Conservation (phyloP, 53 echinoderm and acorn worm species). For the Henricia sp. region DNA sequence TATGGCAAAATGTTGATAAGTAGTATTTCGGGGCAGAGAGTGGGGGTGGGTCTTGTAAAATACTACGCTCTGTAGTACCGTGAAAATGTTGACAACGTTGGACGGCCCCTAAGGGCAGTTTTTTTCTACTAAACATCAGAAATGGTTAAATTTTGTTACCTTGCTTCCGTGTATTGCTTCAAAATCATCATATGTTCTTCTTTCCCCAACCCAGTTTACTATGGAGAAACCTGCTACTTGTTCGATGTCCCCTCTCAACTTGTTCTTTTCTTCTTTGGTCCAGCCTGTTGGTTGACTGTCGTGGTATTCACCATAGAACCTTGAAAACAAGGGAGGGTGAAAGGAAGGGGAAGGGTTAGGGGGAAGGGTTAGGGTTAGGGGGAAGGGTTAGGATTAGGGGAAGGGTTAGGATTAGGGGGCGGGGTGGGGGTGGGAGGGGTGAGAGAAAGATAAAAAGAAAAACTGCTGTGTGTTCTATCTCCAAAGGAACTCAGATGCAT, state of each 20-base stretch:
- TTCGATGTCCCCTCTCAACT: constrained; percentile 38
- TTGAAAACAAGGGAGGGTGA: constrained; percentile 12
- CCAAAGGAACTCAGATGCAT: no score
- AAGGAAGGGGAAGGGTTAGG: no score
- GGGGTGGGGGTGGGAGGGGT: no score
- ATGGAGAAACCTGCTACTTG: constrained; percentile 37
- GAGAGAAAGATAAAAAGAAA: no score
- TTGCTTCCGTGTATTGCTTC: constrained; percentile 30
- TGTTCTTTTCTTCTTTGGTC: constrained; percentile 20
- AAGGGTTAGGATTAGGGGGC: no score
- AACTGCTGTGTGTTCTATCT: no score
- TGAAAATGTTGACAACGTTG: not conserved
- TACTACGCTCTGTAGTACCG: no score
- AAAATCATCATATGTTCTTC: constrained; percentile 55
- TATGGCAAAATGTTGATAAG: no score
- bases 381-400: no score
- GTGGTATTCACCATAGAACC: constrained; percentile 67
- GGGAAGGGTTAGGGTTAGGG: no score
- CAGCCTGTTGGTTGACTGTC: constrained; percentile 58
- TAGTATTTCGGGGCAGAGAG: no score
- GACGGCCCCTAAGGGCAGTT: not conserved
- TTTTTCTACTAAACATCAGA: not conserved
- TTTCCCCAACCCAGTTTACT: constrained; percentile 59
- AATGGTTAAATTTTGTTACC: constrained; percentile 4
- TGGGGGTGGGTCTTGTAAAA: no score